Percentiles rank a stretch among this genome's conserved stretches.
These are phyloP conservation scores for Stenodera caucasica DNA, from an alignment of 2,888 invertebrate species.

Conservation along the genomic window DNA sequence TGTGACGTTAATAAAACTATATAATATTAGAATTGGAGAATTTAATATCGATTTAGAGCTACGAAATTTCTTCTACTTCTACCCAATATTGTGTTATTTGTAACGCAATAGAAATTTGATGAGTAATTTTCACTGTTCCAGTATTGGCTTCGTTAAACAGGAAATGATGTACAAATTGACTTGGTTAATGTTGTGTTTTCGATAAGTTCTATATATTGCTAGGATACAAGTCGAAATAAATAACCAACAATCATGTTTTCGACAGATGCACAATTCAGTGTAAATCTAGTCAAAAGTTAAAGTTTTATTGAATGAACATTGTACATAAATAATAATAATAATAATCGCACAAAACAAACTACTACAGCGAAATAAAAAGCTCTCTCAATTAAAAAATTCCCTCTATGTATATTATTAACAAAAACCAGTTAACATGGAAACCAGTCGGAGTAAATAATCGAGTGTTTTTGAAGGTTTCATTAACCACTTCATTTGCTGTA, in stretches of 20 bases:
- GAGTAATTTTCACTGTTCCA: neutral
- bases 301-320: too few species aligned
- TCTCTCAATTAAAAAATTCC: neutral
- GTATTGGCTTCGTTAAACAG: slow-evolving; percentile 1
- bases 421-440: neutral
- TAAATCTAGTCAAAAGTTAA: too few species aligned
- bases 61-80: too few species aligned
- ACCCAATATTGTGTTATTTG: too few species aligned
- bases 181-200: neutral
- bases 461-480: slow-evolving; percentile 43
- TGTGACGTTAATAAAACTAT: neutral
- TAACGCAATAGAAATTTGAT: neutral
- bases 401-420: neutral
- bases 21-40: too few species aligned
- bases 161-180: slow-evolving; percentile 1
- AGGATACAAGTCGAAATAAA: too few species aligned
- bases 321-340: too few species aligned
- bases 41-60: neutral
- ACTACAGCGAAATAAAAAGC: neutral
- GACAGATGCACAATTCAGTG: too few species aligned
- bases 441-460: slow-evolving; percentile 34
- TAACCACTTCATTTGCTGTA: slow-evolving; percentile 44
- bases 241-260: too few species aligned
- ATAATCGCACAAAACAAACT: too few species aligned
- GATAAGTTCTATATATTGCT: neutral